phyloP scores from a whole-genome alignment of 2,888 invertebrate genomes.

The Silvanus unidentatus region DNA sequence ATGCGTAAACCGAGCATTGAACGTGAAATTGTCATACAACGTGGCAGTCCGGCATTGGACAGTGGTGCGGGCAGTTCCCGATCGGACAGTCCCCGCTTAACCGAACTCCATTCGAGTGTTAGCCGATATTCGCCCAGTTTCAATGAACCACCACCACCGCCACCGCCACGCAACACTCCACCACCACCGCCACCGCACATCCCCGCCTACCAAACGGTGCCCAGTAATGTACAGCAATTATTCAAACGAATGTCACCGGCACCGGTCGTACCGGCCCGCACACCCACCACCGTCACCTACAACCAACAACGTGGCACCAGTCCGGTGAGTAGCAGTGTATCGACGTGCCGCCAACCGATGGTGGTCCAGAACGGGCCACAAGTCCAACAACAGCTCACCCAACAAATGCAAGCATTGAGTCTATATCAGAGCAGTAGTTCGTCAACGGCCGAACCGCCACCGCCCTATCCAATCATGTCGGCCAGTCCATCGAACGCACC shows the following conservation, averaged over 20 bases:
- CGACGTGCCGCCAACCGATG: slow-evolving; percentile 60
- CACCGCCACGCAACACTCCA: slow-evolving; percentile 53
- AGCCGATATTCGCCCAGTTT: slow-evolving; percentile 66
- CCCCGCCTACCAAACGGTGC: slow-evolving; percentile 51
- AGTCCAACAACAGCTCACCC: slow-evolving; percentile 78
- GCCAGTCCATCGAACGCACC: slow-evolving; percentile 56
- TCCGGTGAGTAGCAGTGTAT: slow-evolving; percentile 54
- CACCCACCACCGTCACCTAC: slow-evolving; percentile 57
- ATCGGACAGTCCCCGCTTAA: slow-evolving; percentile 79
- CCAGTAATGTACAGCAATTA: slow-evolving; percentile 63
- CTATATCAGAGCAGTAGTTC: slow-evolving; percentile 62
- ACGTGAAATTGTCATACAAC: slow-evolving; percentile 67
- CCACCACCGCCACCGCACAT: slow-evolving; percentile 61
- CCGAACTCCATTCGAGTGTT: slow-evolving; percentile 55
- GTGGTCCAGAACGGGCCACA: slow-evolving; percentile 74
- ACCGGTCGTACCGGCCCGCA: slow-evolving; percentile 60
- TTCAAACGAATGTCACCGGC: slow-evolving; percentile 74
- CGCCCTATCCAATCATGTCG: slow-evolving; percentile 52
- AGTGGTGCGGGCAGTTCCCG: slow-evolving; percentile 84
- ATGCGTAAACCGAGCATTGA: slow-evolving; percentile 86
- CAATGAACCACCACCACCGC: slow-evolving; percentile 51
- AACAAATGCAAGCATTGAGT: slow-evolving; percentile 82
- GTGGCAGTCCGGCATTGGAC: slow-evolving; percentile 82
- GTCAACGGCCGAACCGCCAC: slow-evolving; percentile 59
- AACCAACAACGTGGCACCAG: slow-evolving; percentile 51